Base-by-base conservation (phyloP, 1,140 invertebrate species). In the Cryptotermes secundus region DNA sequence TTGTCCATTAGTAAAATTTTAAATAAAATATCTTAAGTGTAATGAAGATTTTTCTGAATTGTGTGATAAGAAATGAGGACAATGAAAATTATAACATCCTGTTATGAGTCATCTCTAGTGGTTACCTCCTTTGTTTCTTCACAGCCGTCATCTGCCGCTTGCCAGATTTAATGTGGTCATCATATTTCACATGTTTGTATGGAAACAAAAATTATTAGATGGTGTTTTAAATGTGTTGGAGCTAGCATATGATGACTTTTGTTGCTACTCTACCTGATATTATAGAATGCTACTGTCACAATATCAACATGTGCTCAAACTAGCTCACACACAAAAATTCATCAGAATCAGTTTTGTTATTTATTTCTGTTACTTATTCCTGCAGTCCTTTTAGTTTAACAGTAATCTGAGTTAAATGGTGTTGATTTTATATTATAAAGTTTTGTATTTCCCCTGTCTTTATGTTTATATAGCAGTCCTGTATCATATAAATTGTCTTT, bases 271-370 rank as follows among this genome's bases (percentile, higher is more conserved):
- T 72, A 72, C 59, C 59, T 72, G 59, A 72, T 72, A 72, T 72
- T 72, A 72, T 59, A 59, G 53, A 59, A 72, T 7, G 7, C n/a
- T 72, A n/a, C 59, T 72, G 59, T 72, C 59, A 31, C n/a, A 72
- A 31, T 72, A 72, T 72, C 59, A 31, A n/a, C 59, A 72, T 72
- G 14, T 72, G 59, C 59, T 72, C 59, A 72, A 72, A n/a, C 59
- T 49, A 49, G 3, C 19, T 49, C 45, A 72, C 26, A 72, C n/a
- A 72, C 26, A 31, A 72, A 4, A 72, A 72, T 65, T 3, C 7
- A n/a, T 31, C n/a, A 10, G 59, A n/a, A n/a, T 72, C n/a, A 31
- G 26, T n/a, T 16, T n/a, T 72, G 59, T 72, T 72, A 72, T 72
- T 72, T 72, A 72, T 72, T 72, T 7, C 59, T 72, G 59, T n/a